Evolutionary conservation across 1,140 invertebrate genomes (phyloP).

Genomic region (Delia radicum): DNA sequence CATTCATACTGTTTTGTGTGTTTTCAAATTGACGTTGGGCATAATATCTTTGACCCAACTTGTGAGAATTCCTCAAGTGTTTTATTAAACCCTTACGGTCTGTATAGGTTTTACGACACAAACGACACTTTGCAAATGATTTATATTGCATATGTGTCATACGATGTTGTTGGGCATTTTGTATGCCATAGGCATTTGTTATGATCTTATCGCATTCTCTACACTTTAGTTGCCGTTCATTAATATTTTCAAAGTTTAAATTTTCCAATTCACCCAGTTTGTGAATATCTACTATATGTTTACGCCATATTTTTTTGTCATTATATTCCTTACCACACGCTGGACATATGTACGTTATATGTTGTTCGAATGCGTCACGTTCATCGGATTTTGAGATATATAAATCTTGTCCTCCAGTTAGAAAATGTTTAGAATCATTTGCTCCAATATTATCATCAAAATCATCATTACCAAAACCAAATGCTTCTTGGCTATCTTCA

Average conservation of each 20-base stretch:
- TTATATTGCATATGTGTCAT: slow-evolving; percentile 49
- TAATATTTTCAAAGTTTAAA: slow-evolving; percentile 45
- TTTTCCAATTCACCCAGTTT: slow-evolving; percentile 44
- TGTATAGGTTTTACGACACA: slow-evolving; percentile 48
- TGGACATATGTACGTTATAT: slow-evolving; percentile 50
- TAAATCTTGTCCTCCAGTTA: background rate
- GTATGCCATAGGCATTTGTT: slow-evolving; percentile 50
- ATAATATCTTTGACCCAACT: background rate
- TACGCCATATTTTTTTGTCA: slow-evolving; percentile 50
- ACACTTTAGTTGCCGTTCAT: slow-evolving; percentile 45
- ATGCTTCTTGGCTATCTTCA: slow-evolving; percentile 33
- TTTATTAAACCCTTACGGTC: slow-evolving; percentile 50
- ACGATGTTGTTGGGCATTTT: slow-evolving; percentile 51
- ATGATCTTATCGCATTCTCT: slow-evolving; percentile 49
- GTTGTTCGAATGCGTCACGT: slow-evolving; percentile 42
- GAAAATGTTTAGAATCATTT: background rate
- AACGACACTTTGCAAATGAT: slow-evolving; percentile 44
- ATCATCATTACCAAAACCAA: slow-evolving; percentile 18
- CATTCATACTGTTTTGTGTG: no score
- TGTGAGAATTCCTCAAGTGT: slow-evolving; percentile 44
- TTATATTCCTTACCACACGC: slow-evolving; percentile 48
- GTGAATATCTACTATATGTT: slow-evolving; percentile 43
- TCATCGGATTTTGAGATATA: background rate
- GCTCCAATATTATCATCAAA: slow-evolving; percentile 2
- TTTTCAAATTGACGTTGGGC: background rate